Percentiles rank a stretch among this genome's conserved stretches.
Conservation (phyloP, 2,888 invertebrate genomes). For the Nomada hirtipes region DNA sequence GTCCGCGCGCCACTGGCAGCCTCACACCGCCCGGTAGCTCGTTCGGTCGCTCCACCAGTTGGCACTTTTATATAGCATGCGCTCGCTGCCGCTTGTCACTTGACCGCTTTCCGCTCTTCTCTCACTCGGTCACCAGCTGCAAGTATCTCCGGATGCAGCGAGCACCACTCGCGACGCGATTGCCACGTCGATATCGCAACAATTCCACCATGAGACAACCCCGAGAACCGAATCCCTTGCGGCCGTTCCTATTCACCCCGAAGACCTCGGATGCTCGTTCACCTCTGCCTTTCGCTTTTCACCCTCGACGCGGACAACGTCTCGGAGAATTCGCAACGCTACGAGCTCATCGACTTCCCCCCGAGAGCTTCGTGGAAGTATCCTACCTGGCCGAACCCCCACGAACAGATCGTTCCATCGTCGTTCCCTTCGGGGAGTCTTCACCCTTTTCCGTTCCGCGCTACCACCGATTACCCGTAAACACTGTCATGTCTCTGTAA, state of each 20-base stretch:
- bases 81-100: conserved; percentile 41
- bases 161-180: conserved; percentile 55
- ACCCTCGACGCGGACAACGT: neutral
- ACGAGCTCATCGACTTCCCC: neutral
- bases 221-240: conserved; percentile 33
- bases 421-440: too few species aligned
- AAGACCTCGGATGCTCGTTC: neutral
- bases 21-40: conserved; percentile 41
- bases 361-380: neutral
- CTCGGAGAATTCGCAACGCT: too few species aligned
- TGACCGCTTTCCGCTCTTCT: conserved; percentile 53
- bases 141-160: conserved; percentile 56
- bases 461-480: conserved; percentile 2
- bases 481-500: conserved; percentile 2
- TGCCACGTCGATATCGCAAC: conserved; percentile 47
- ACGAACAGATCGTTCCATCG: neutral
- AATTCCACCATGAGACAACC: conserved; percentile 56
- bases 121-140: conserved; percentile 64
- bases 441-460: too few species aligned
- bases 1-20: conserved; percentile 49
- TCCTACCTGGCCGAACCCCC: neutral
- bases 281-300: neutral
- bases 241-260: neutral
- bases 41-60: conserved; percentile 44
- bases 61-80: conserved; percentile 52